A percentile compares a stretch with the other conserved stretches of the same genome.
Conservation (phyloP, 2,797 vertebrate species). For the Lindbergichthys nudifrons region DNA sequence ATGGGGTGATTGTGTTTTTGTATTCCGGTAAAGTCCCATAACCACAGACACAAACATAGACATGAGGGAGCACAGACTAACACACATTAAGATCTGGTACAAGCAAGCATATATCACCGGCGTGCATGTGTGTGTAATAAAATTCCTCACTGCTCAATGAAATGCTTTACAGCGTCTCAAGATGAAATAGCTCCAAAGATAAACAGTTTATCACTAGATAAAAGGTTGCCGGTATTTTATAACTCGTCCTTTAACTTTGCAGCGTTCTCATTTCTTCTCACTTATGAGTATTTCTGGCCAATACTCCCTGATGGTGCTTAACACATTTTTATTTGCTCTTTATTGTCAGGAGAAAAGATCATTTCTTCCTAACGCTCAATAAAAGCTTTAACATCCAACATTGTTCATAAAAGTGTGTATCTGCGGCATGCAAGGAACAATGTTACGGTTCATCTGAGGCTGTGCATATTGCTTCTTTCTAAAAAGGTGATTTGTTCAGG, state of each 20-base stretch:
- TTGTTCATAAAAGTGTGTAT: conserved; percentile 66
- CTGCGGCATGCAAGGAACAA: conserved; percentile 7
- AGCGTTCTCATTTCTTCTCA: conserved; percentile 42
- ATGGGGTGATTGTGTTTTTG: conserved; percentile 55
- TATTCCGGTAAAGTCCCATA: conserved; percentile 35
- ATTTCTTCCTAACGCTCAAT: conserved; percentile 61
- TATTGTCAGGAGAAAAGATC: conserved; percentile 61
- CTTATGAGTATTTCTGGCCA: conserved; percentile 41
- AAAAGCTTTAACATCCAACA: conserved; percentile 66
- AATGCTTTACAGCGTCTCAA: conserved; percentile 55
- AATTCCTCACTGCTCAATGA: conserved; percentile 54
- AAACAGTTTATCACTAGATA: conserved; percentile 68
- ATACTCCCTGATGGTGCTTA: conserved; percentile 44
- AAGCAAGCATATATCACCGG: conserved; percentile 19
- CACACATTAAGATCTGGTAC: conserved; percentile 21
- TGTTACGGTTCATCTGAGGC: conserved; percentile 57
- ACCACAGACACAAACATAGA: conserved; percentile 17
- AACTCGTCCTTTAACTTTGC: conserved; percentile 48
- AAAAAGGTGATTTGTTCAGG: conserved; percentile 48
- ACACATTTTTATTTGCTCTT: conserved; percentile 66
- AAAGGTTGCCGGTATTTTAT: conserved; percentile 56
- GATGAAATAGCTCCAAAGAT: conserved; percentile 58
- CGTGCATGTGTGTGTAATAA: conserved; percentile 52
- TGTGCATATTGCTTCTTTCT: conserved; percentile 39
- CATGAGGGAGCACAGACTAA: not conserved